A percentile compares a stretch with the other conserved stretches of the same genome.
phyloP scores from a whole-genome alignment of 2,113 vertebrate genomes.

The Stercorarius parasiticus region DNA sequence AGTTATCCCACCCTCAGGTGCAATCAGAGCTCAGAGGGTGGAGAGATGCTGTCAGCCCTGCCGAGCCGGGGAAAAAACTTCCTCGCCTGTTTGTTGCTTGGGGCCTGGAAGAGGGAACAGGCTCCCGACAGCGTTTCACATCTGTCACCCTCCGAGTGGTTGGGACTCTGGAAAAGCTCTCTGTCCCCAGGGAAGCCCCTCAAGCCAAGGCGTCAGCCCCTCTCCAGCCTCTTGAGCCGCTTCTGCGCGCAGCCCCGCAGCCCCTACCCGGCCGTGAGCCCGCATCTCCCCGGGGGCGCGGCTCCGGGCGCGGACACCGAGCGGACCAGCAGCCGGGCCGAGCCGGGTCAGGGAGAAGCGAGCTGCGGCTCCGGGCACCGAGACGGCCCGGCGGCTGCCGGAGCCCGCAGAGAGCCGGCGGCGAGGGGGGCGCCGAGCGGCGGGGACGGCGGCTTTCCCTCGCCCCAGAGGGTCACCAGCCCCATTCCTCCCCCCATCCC shows the following conservation, averaged over 20 bases:
- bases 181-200: background rate
- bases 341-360: background rate
- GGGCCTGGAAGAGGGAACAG: background rate
- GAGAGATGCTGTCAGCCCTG: background rate
- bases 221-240: background rate
- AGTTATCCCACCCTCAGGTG: background rate
- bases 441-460: background rate
- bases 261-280: background rate
- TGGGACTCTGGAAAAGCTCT: background rate
- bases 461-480: background rate
- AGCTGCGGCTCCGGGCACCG: background rate
- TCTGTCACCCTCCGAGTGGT: background rate
- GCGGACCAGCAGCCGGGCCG: background rate
- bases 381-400: background rate
- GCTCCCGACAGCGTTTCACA: background rate
- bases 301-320: background rate
- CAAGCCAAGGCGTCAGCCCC: background rate
- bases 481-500: background rate
- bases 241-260: background rate
- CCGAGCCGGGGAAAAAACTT: conserved; percentile 19
- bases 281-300: background rate
- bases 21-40: background rate
- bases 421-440: background rate
- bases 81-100: background rate
- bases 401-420: background rate